Evolutionary conservation across 2,888 invertebrate genomes (phyloP), one percentile per base, ranked within the genome.

Genomic region (Entomobrya multifasciata): DNA sequence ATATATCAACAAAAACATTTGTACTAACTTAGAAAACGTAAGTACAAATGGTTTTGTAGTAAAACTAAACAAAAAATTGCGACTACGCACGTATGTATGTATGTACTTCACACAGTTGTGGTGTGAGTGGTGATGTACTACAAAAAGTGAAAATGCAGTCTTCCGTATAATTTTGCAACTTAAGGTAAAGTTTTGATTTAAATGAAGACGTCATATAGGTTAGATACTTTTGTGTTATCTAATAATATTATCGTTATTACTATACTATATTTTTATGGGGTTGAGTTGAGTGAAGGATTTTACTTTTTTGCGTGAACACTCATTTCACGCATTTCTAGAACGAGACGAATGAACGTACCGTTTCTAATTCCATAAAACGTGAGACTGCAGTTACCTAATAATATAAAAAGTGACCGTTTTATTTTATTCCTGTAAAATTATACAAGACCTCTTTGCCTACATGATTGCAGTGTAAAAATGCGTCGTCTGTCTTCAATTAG

Each of bases 141-240:
- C n/a, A n/a, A n/a, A n/a, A 36, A 65, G n/a, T 65, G 65, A 65
- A n/a, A 65, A 65, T 30, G 65, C 65, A 65, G 36, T 41, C 65
- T 65, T 65, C 65, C 65, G 60, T 62, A 30, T 30, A 62, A 62
- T 62, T 62, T 62, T 30, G 15, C 30, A 62, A 62, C 60, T n/a
- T n/a, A n/a, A n/a, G n/a, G n/a, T n/a, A n/a, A n/a, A n/a, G 60
- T 25, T 60, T 62, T 62, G 27, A 62, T 62, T 27, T 27, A 62
- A 27, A 27, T 62, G 30, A 62, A 27, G 60, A 27, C 13, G 60
- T n/a, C n/a, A n/a, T n/a, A n/a, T n/a, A n/a, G n/a, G 15, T 62
- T 25, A 62, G 10, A 30, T 62, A 20, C 55, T 10, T 55, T 27
- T 6, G n/a, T 55, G n/a, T n/a, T 57, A 57, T 17, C n/a, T n/a